Percentiles rank a stretch among this genome's conserved stretches.
Evolutionary conservation across 2,888 invertebrate genomes (phyloP).

Genomic region (Cataglyphis rosenhaueri): DNA sequence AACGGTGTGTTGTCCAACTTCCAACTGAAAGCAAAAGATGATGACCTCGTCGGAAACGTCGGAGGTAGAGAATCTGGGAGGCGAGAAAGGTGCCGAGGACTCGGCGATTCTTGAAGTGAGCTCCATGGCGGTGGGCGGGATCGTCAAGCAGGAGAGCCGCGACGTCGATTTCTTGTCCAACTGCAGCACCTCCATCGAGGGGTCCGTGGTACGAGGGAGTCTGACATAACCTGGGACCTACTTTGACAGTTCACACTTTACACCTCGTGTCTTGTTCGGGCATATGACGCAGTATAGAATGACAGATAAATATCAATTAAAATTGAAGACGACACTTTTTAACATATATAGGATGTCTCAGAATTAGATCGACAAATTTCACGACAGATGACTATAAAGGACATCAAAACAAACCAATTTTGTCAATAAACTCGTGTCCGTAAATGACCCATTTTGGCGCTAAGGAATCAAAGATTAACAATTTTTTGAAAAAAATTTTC

Average conservation of each 20-base stretch:
- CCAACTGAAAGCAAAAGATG: constrained; percentile 71
- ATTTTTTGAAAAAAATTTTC: no score
- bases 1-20: constrained; percentile 49
- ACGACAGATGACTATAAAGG: no score
- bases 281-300: background rate
- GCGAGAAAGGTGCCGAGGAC: constrained; percentile 72
- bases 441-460: no score
- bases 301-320: background rate
- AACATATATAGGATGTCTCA: background rate
- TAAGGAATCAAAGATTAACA: no score
- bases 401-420: no score
- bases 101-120: constrained; percentile 83
- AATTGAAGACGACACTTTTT: background rate
- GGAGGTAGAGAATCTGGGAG: constrained; percentile 75
- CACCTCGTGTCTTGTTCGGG: background rate
- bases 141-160: constrained; percentile 78
- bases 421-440: no score
- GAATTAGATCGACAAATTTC: no score
- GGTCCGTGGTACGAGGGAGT: constrained; percentile 80
- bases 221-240: constrained; percentile 64
- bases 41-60: constrained; percentile 81
- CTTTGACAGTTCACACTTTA: constrained; percentile 37
- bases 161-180: constrained; percentile 82
- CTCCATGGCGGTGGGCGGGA: constrained; percentile 78
- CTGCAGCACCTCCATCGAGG: constrained; percentile 83